phyloP scores from a whole-genome alignment of 2,797 vertebrate species.

The Alectoris magna region DNA sequence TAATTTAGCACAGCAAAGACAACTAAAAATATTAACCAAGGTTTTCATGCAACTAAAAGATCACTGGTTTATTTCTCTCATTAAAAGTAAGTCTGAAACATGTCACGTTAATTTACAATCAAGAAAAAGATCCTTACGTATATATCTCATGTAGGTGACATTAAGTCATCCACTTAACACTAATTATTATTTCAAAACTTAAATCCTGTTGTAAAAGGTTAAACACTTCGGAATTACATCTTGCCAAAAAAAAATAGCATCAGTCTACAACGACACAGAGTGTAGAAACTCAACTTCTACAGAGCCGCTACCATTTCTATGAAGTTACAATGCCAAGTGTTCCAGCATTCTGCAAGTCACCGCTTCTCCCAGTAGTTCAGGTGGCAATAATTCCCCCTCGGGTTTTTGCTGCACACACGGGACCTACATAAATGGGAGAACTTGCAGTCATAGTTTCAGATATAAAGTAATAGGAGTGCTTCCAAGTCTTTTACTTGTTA shows the following conservation, averaged over 20 bases:
- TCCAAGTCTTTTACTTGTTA: neutral
- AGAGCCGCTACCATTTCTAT: constrained; percentile 9
- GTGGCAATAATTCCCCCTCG: neutral
- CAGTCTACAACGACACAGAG: constrained; percentile 31
- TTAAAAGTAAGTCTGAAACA: constrained; percentile 36
- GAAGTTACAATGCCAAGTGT: constrained; percentile 30
- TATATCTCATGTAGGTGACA: neutral
- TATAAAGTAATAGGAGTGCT: constrained; percentile 24
- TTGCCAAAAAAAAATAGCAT: constrained; percentile 21
- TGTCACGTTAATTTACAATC: constrained; percentile 57
- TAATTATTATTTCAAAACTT: constrained; percentile 9
- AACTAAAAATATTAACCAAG: constrained; percentile 15
- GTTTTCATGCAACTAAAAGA: constrained; percentile 47
- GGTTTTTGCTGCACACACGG: neutral
- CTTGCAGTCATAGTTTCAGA: neutral
- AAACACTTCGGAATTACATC: neutral
- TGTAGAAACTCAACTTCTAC: constrained; percentile 56
- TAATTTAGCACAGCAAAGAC: neutral
- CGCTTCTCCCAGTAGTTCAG: neutral
- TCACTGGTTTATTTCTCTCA: constrained; percentile 65
- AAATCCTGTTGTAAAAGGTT: constrained; percentile 11
- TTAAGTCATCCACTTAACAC: neutral
- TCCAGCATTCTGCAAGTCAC: neutral
- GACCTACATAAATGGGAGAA: neutral
- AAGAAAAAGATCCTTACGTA: neutral